phyloP scores from a whole-genome alignment of 92 coral and sea anemone species.

The Diadumene lineata region DNA sequence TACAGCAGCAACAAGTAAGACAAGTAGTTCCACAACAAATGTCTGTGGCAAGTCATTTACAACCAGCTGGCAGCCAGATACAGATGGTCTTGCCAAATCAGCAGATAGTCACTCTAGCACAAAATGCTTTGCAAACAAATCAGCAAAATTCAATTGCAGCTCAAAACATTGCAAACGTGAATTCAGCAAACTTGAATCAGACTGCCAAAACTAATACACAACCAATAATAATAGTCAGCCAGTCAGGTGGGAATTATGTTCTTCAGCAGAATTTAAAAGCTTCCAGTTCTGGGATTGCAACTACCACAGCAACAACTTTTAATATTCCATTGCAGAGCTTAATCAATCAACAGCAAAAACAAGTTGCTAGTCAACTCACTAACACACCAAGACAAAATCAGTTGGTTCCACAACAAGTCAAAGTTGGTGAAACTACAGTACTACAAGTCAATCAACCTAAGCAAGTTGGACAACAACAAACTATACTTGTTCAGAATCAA shows the following conservation, averaged over 20 bases:
- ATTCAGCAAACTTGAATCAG: conserved; percentile 5
- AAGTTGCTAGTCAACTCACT: background rate
- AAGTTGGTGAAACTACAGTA: conserved; percentile 7
- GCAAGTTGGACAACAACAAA: background rate
- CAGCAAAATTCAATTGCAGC: conserved; percentile 12
- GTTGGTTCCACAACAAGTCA: conserved; percentile 26
- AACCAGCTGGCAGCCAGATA: conserved; percentile 20
- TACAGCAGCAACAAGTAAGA: conserved; percentile 66
- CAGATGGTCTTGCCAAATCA: conserved; percentile 28
- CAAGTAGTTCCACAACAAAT: conserved; percentile 23
- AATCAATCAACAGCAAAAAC: conserved; percentile 28
- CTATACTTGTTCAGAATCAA: conserved; percentile 7
- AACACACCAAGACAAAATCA: conserved; percentile 15
- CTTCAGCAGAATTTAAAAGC: conserved; percentile 40
- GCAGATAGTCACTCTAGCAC: conserved; percentile 15
- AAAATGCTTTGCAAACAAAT: conserved; percentile 8
- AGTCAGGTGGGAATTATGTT: conserved; percentile 35
- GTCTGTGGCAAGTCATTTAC: conserved; percentile 16
- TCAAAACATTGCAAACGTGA: conserved; percentile 1
- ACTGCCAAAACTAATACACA: conserved; percentile 13
- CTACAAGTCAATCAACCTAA: conserved; percentile 18
- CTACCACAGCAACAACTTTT: conserved; percentile 38
- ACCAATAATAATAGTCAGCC: conserved; percentile 17
- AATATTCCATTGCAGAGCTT: conserved; percentile 52
- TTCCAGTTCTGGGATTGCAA: conserved; percentile 7